Conservation (phyloP, 92 coral and sea anemone species). For the Parazoanthus atlanticus region DNA sequence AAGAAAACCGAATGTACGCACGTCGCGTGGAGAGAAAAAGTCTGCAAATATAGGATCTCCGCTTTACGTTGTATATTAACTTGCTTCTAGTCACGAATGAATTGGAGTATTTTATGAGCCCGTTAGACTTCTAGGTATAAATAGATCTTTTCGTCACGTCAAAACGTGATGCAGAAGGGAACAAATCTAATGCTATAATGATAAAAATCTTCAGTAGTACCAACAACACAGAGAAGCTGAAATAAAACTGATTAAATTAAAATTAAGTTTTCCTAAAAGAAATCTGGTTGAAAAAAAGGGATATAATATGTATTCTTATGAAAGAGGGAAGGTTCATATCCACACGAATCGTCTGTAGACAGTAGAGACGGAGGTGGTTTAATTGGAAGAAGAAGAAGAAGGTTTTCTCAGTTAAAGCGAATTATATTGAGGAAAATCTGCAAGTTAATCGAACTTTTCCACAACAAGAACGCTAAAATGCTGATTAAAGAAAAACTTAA, state of each 20-base stretch:
- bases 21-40: not conserved
- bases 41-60: not conserved
- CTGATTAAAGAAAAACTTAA: not conserved
- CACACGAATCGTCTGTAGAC: no score
- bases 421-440: not conserved
- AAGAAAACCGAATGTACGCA: not conserved
- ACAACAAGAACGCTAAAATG: not conserved
- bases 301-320: no score
- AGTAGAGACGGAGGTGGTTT: no score
- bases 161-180: not conserved
- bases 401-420: no score
- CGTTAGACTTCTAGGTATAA: not conserved
- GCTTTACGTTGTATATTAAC: not conserved
- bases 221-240: not conserved
- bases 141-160: not conserved
- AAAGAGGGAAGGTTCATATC: not conserved
- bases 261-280: no score
- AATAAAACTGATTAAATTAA: no score
- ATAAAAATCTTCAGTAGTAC: not conserved
- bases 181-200: not conserved
- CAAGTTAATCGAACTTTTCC: not conserved
- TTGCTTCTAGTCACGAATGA: not conserved
- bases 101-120: not conserved
- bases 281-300: not conserved
- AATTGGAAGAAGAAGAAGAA: no score